Base-by-base conservation (phyloP, 2,797 vertebrate species). In the Staurois parvus region DNA sequence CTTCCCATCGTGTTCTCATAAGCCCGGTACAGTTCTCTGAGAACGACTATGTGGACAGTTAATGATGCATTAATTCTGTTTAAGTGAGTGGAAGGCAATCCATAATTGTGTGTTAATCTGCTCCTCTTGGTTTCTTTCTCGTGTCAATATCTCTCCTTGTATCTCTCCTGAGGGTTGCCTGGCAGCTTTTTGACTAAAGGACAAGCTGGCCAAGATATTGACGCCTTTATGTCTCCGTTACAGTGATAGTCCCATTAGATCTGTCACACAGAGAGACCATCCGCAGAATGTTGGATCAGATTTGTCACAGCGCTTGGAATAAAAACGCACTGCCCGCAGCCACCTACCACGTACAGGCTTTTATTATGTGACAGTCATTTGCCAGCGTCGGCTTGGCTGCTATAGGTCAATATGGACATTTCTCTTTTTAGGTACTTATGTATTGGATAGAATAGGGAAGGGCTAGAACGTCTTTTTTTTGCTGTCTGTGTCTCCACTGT, bases 21-120 rank as follows among this genome's bases (percentile, higher is more conserved):
- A 26, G 24, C 30, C 30, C n/a, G 19, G 30, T 73, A 26, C 69
- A 73, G 42, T 42, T 34, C 15, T 26, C 26, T 26, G 4, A 28
- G 29, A 69, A 24, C 12, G 24, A 11, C 34, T 52, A 19, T 32
- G 30, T 70, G 26, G 67, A 26, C 59, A 66, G 59, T 12, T 75
- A 83, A 83, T 72, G 70, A 67, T 30, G 72, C 37, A 30, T 83
- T 45, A 37, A 74, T 73, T 64, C 69, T 59, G 24, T 74, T 62
- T 34, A 66, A 83, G 56, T 42, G 32, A 66, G 48, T 45, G 48
- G 52, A 75, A 64, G 26, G 5, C 29, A 75, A 74, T 83, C 80
- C 37, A 67, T 66, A 83, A 74, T 59, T 66, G 34, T 48, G 26
- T 34, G 56, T 45, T 74, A 83, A 75, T 74, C 80, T 45, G 32